Evolutionary conservation across 2,797 vertebrate genomes (phyloP), one percentile per base, ranked within the genome.

Genomic region (Halcyon badia): DNA sequence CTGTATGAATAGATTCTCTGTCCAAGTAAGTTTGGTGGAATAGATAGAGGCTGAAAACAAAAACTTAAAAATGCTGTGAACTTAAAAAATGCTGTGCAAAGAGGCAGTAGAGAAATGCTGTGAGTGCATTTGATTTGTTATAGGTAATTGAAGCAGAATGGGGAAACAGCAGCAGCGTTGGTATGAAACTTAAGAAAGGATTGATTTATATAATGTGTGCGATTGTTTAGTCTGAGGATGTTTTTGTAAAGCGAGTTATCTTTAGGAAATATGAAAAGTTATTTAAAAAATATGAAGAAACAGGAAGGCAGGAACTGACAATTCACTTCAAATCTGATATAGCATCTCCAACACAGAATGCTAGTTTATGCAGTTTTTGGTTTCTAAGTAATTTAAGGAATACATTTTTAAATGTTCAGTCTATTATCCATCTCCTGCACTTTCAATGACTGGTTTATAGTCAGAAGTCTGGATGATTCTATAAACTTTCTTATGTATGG

Each of bases 1-100:
- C 20, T 31, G 6, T 12, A 8, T 11, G 17, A 6, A 16, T 52
- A 10, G 18, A 11, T 54, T 51, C 16, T 62, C 16, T 26, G 28
- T 37, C 19, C 7, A 64, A 15, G 5, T 30, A 46, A 66, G 7
- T 52, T 46, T 5, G 3, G 10, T 2, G 3, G 16, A 71, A 39
- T 31, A 19, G 2, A 4, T 2, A 12, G 9, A 51, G 12, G 26
- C 5, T 5, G 2, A 44, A 25, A 60, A 58, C 6, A 13, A 54
- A 49, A 62, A 37, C 1, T 18, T 46, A 2, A 0, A 2, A 9
- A 19, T 10, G 9, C 12, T 28, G 2, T 41, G n/a, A 62, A 37
- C 1, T 18, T 51, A 3, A 0, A 2, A 2, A 9, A 19, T 10
- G 9, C 12, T 28, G 2, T 37, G n/a, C 5, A 5, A 60, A 77